Conservation (phyloP, 2,113 vertebrate species). For the Gasterosteus nipponicus region DNA sequence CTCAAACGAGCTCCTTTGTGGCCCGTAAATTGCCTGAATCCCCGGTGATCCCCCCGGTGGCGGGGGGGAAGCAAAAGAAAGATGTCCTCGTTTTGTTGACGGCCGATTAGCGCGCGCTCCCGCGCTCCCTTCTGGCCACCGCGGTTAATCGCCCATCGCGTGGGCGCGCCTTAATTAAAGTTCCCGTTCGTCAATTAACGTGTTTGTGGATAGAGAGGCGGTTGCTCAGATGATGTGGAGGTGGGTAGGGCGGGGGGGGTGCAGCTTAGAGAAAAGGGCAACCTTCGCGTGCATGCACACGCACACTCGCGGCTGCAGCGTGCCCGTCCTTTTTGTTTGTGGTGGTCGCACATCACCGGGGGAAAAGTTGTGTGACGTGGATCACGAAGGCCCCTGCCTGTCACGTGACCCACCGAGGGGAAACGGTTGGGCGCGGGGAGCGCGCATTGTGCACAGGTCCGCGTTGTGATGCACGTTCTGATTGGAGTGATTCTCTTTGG, state of each 20-base stretch:
- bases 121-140: slow-evolving; percentile 53
- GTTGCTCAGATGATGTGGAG: slow-evolving; percentile 92
- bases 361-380: background rate
- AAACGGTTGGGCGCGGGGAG: too few species aligned
- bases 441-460: too few species aligned
- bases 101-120: slow-evolving; percentile 96
- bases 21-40: slow-evolving; percentile 94
- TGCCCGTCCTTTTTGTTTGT: background rate
- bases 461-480: too few species aligned
- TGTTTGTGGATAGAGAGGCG: slow-evolving; percentile 92
- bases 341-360: background rate
- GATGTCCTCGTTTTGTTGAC: slow-evolving; percentile 96
- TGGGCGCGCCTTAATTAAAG: slow-evolving; percentile 91
- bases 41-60: slow-evolving; percentile 91
- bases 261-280: slow-evolving; percentile 92
- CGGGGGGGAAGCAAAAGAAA: slow-evolving; percentile 52
- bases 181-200: slow-evolving; percentile 94
- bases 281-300: slow-evolving; percentile 74
- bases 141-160: slow-evolving; percentile 86
- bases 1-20: slow-evolving; percentile 96
- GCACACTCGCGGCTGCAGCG: background rate
- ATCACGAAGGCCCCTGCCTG: background rate
- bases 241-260: slow-evolving; percentile 69
- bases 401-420: too few species aligned
- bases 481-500: too few species aligned